A percentile compares a stretch with the other conserved stretches of the same genome.
These are phyloP conservation scores for Megaceryle maxima DNA, from an alignment of 2,113 vertebrate genomes.

Conservation along the genomic window DNA sequence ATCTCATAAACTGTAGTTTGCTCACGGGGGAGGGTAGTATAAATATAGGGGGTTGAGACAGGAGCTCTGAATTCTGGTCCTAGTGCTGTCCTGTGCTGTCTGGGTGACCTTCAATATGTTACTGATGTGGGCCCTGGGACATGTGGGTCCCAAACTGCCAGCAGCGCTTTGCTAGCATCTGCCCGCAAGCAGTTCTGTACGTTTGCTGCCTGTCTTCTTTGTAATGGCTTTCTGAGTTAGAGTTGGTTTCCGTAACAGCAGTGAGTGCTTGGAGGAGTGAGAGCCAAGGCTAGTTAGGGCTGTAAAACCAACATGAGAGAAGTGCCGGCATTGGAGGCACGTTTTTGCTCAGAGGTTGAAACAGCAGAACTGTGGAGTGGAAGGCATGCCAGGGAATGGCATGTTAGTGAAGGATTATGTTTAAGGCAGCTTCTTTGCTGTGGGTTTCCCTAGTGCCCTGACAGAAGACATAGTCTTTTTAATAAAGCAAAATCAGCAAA, in stretches of 20 bases:
- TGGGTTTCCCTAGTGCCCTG: background rate
- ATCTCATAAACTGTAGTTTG: background rate
- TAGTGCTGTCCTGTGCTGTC: background rate
- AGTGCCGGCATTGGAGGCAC: rapidly evolving
- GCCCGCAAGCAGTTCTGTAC: rapidly evolving
- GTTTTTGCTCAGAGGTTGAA: background rate
- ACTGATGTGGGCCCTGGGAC: rapidly evolving
- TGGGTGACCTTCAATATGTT: background rate
- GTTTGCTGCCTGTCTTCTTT: background rate
- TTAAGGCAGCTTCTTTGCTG: background rate
- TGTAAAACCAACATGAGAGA: background rate
- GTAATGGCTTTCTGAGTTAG: background rate
- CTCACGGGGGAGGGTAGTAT: background rate
- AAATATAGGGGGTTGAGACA: background rate
- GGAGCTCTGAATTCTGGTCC: background rate
- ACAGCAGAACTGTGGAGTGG: rapidly evolving
- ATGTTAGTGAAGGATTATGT: rapidly evolving
- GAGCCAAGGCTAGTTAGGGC: background rate
- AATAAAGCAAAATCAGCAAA: background rate
- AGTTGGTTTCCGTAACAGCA: background rate
- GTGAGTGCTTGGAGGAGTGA: background rate
- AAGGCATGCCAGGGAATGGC: rapidly evolving
- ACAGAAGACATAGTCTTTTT: background rate
- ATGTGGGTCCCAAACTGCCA: background rate
- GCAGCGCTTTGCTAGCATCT: background rate